Base-by-base conservation (phyloP, 2,888 invertebrate genomes). In the Boloria euphrosyne region DNA sequence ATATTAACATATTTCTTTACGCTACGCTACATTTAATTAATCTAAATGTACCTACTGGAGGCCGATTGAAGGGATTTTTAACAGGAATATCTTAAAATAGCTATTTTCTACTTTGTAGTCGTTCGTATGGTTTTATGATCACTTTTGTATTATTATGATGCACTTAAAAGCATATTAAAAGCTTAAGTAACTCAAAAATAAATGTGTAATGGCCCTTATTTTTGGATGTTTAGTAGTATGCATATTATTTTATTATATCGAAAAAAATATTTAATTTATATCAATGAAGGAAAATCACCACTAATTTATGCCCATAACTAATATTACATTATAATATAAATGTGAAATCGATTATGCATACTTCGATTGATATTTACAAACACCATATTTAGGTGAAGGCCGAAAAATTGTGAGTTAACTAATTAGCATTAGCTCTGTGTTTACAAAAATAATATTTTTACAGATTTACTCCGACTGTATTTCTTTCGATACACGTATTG, bases 331-430 rank as follows among this genome's bases (percentile, higher is more conserved):
- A 47, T n/a, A 31, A 51, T 17, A 4, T 17, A 51, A 51, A 22
- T 51, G n/a, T 22, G 14, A 38, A 60, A 60, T 60, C 59, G 50
- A 50, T 59, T 50, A 50, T 59, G 50, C 18, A 57, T 31, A n/a
- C 31, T 18, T 4, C 16, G 46, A 51, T 67, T 58, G 18, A 67
- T 69, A 71, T 71, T 68, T 61, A 61, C 54, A 63, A 31, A 27
- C n/a, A 57, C 59, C 52, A 38, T 65, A 65, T 73, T 65, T 65
- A 59, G 72, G 72, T 69, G 69, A 73, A 75, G 74, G 74, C 64
- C 38, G 31, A 58, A 58, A 49, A 62, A 53, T 52, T 68, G 54
- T 66, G 38, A 62, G 53, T 67, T 65, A 55, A 67, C 62, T 65
- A 69, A 67, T 55, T 65, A 65, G 58, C 53, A 58, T 59, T 59